A percentile compares a stretch with the other conserved stretches of the same genome.
These are phyloP conservation scores for Euphydryas editha DNA, from an alignment of 2,888 invertebrate genomes.

Conservation along the genomic window DNA sequence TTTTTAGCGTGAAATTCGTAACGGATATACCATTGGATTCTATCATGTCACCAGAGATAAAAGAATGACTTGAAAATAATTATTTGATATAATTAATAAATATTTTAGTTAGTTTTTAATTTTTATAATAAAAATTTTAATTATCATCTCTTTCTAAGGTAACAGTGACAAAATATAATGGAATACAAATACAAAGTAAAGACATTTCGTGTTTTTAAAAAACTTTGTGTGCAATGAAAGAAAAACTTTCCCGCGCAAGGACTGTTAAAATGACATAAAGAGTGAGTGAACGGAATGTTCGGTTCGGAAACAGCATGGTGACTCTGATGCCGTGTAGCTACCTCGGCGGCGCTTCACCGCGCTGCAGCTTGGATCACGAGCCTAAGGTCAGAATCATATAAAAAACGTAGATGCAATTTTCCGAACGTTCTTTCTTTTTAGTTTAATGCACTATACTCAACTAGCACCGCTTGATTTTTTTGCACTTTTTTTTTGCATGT, in stretches of 20 bases:
- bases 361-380: conserved; percentile 80
- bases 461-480: conserved; percentile 17
- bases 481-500: conserved; percentile 24
- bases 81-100: neutral
- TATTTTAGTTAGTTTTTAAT: neutral
- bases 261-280: conserved; percentile 72
- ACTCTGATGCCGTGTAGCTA: conserved; percentile 87
- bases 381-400: conserved; percentile 71
- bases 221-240: conserved; percentile 68
- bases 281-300: conserved; percentile 59
- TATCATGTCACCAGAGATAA: neutral
- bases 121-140: conserved; percentile 1
- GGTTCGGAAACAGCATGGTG: conserved; percentile 79
- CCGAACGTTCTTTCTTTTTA: conserved; percentile 16
- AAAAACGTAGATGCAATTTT: conserved; percentile 33
- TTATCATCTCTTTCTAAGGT: conserved; percentile 16
- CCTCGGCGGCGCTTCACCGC: conserved; percentile 83
- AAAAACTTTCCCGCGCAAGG: conserved; percentile 67
- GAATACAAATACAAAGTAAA: conserved; percentile 34
- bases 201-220: conserved; percentile 55
- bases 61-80: neutral
- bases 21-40: conserved; percentile 28
- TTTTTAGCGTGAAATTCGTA: conserved; percentile 51
- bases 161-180: conserved; percentile 29
- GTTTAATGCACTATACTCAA: conserved; percentile 24